Evolutionary conservation across 1,140 invertebrate species (phyloP).

Genomic region (Calephelis virginiensis): DNA sequence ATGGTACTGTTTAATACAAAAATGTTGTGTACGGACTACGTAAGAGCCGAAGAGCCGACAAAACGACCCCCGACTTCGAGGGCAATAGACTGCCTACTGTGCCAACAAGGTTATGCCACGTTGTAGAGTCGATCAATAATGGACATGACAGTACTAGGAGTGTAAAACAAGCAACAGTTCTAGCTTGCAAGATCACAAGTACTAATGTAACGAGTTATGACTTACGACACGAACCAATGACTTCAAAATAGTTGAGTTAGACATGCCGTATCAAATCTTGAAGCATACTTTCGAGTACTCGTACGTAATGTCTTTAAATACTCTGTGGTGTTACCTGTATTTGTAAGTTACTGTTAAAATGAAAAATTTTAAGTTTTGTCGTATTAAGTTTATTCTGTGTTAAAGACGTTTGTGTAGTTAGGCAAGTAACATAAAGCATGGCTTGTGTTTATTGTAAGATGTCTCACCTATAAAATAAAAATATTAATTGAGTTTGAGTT

Average conservation of each 20-base stretch:
- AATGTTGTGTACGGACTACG: not conserved
- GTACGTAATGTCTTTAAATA: no score
- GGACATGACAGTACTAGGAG: not conserved
- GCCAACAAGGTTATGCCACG: not conserved
- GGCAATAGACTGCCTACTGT: conserved; percentile 3
- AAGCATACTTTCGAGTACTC: no score
- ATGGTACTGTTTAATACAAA: not conserved
- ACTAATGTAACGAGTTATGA: not conserved
- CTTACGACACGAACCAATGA: not conserved
- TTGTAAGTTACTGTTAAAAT: no score
- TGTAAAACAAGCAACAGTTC: conserved; percentile 1
- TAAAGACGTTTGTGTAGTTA: no score
- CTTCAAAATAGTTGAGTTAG: not conserved
- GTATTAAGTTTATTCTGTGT: no score
- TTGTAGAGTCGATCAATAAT: conserved; percentile 3
- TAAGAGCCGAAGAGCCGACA: not conserved
- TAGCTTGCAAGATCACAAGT: not conserved
- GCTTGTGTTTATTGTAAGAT: no score
- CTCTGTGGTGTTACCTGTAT: no score
- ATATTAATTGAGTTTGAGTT: no score
- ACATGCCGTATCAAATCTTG: not conserved
- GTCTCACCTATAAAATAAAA: no score
- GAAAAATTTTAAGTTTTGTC: no score
- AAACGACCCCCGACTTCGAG: conserved; percentile 9
- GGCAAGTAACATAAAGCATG: no score